Evolutionary conservation across 2,888 invertebrate species (phyloP).

Genomic region (Argyresthia goedartella): DNA sequence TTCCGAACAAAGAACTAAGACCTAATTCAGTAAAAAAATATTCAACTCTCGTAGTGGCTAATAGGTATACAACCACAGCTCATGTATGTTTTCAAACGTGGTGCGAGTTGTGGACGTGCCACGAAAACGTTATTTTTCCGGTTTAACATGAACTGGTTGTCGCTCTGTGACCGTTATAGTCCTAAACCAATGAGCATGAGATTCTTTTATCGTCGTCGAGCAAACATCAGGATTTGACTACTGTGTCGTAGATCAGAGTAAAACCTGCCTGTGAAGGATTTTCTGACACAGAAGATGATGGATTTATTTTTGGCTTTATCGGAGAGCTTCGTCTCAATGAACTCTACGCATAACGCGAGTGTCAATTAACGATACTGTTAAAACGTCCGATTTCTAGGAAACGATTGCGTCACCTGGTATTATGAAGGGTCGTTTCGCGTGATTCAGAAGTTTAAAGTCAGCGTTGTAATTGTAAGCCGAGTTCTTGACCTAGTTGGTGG

Average conservation of each 20-base stretch:
- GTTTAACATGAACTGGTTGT: constrained; percentile 44
- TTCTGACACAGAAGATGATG: too few relatives aligned
- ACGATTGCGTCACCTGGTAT: constrained; percentile 1
- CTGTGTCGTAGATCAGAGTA: neutral
- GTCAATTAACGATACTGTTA: neutral
- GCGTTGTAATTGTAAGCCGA: constrained; percentile 16
- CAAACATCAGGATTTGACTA: too few relatives aligned
- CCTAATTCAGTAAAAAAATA: constrained; percentile 13
- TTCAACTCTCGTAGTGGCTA: constrained; percentile 35
- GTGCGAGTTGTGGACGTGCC: constrained; percentile 31
- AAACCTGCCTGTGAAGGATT: too few relatives aligned
- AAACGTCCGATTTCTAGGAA: neutral
- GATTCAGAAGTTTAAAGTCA: neutral
- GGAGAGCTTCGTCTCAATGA: neutral
- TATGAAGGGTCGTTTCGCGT: neutral
- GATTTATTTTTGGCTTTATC: too few relatives aligned
- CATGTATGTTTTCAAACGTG: constrained; percentile 13
- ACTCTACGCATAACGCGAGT: neutral
- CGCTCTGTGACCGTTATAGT: constrained; percentile 38
- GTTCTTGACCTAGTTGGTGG: constrained; percentile 55
- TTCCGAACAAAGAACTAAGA: neutral
- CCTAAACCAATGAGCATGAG: too few relatives aligned
- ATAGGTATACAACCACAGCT: constrained; percentile 17
- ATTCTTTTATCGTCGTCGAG: too few relatives aligned
- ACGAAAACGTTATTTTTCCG: constrained; percentile 63